Conservation (phyloP, 2,113 vertebrate species). For the Stictonetta naevosa region DNA sequence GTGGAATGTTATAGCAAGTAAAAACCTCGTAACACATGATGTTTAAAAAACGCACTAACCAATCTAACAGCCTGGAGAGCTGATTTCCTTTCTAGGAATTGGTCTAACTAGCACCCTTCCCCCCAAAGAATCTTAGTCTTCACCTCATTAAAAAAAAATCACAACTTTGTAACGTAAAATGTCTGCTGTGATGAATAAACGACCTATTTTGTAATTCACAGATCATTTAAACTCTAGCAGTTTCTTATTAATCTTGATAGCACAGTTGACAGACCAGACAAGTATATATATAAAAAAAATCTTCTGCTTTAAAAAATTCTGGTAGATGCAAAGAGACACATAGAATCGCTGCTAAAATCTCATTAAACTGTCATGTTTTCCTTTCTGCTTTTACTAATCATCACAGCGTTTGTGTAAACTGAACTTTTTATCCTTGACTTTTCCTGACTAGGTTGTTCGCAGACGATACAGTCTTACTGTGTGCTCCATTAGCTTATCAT, state of each 20-base stretch:
- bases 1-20: neutral
- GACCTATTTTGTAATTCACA: conserved; percentile 61
- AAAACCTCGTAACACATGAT: neutral
- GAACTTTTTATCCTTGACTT: conserved; percentile 7
- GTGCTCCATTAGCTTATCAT: neutral
- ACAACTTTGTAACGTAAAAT: conserved; percentile 46
- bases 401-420: neutral
- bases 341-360: neutral
- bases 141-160: conserved; percentile 60
- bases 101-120: neutral
- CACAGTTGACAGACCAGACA: conserved; percentile 27
- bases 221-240: conserved; percentile 42
- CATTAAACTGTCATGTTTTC: neutral
- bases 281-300: neutral
- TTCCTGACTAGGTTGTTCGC: neutral
- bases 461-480: neutral
- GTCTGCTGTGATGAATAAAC: conserved; percentile 57
- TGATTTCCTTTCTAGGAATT: neutral
- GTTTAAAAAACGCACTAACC: neutral
- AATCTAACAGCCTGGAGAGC: neutral
- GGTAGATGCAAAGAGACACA: neutral
- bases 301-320: neutral
- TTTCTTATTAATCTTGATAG: conserved; percentile 44
- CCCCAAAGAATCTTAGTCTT: neutral
- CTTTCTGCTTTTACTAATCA: neutral